These are phyloP conservation scores for Cheumatopsyche charites DNA, from an alignment of 1,140 invertebrate species.

Conservation along the genomic window DNA sequence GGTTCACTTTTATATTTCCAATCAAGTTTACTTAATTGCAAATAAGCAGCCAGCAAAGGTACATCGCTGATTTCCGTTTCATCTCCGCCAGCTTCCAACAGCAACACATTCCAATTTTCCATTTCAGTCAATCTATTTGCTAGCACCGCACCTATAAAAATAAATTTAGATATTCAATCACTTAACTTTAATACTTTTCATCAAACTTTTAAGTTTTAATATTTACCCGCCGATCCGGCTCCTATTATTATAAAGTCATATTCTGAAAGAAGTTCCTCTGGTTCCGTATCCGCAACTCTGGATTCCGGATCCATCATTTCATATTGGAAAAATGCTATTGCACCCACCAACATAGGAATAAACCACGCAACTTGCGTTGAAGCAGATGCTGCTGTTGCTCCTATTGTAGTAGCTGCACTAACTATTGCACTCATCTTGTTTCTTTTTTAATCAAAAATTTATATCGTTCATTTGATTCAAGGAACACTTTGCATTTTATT, in stretches of 20 bases:
- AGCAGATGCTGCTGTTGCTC: conserved; percentile 63
- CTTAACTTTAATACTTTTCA: too few relatives aligned
- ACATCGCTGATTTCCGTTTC: conserved; percentile 91
- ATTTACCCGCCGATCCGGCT: conserved; percentile 47
- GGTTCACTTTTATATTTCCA: conserved; percentile 94
- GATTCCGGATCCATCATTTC: conserved; percentile 79
- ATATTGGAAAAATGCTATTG: conserved; percentile 83
- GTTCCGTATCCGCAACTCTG: conserved; percentile 69
- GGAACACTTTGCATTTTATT: background rate
- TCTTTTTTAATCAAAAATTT: conserved; percentile 1
- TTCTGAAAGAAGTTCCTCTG: conserved; percentile 67
- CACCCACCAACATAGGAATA: conserved; percentile 77
- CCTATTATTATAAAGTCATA: conserved; percentile 48
- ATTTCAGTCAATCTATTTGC: conserved; percentile 56
- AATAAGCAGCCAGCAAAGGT: conserved; percentile 82
- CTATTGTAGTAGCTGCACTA: conserved; percentile 62
- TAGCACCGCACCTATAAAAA: conserved; percentile 52
- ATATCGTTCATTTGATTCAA: background rate
- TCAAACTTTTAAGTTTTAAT: background rate
- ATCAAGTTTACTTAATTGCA: conserved; percentile 86
- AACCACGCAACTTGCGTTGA: conserved; percentile 74
- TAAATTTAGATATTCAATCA: conserved; percentile 42
- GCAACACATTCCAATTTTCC: conserved; percentile 51
- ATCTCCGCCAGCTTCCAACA: conserved; percentile 58
- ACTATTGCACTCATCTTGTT: conserved; percentile 63